phyloP scores from a whole-genome alignment of 1,140 invertebrate species.

The Anagrus nilaparvatae region DNA sequence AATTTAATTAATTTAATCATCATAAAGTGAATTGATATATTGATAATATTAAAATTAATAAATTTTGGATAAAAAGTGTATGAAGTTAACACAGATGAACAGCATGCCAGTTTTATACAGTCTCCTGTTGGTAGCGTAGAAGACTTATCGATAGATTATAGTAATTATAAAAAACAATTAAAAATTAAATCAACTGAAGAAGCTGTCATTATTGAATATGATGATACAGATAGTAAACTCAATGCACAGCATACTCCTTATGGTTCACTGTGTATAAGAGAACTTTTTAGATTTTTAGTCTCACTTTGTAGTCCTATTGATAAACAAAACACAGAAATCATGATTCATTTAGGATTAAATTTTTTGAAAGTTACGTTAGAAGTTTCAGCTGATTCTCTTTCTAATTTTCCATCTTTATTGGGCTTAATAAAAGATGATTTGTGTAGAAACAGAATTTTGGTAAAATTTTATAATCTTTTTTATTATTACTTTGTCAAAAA shows the following conservation, averaged over 20 bases:
- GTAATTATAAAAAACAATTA: constrained; percentile 20
- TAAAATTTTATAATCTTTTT: constrained; percentile 39
- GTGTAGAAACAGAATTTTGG: constrained; percentile 81
- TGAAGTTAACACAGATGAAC: too few species aligned
- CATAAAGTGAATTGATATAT: too few species aligned
- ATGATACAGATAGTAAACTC: too few species aligned
- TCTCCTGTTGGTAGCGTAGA: constrained; percentile 36
- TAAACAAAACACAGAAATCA: constrained; percentile 84
- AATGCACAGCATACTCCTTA: constrained; percentile 82
- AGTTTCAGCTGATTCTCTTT: constrained; percentile 80
- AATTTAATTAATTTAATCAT: too few species aligned
- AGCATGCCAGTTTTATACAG: too few species aligned
- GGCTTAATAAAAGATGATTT: constrained; percentile 84
- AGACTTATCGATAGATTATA: constrained; percentile 34
- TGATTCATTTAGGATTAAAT: constrained; percentile 87
- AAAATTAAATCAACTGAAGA: constrained; percentile 46
- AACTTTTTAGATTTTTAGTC: constrained; percentile 88
- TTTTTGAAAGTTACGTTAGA: constrained; percentile 89
- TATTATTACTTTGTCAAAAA: background rate
- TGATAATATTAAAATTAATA: too few species aligned
- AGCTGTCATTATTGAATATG: too few species aligned
- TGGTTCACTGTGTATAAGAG: constrained; percentile 82
- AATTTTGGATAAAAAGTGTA: constrained; percentile 7
- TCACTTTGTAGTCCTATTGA: constrained; percentile 86
- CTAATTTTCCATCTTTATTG: constrained; percentile 71